phyloP scores from a whole-genome alignment of 2,113 vertebrate species.

The Catagonus wagneri region DNA sequence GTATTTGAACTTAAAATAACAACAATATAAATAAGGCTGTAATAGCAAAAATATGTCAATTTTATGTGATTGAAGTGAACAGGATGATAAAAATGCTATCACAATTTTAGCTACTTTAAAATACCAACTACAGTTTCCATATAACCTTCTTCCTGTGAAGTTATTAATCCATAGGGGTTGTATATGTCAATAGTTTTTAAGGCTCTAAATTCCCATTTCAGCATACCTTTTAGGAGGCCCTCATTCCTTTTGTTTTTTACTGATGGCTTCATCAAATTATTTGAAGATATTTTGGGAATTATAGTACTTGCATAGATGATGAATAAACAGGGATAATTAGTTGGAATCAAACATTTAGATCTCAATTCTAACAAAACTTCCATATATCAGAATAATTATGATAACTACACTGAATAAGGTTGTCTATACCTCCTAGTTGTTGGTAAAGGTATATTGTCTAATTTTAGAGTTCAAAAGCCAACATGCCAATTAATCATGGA shows the following conservation, averaged over 20 bases:
- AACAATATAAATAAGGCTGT: neutral
- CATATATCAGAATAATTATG: neutral
- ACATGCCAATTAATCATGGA: neutral
- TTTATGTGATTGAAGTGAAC: neutral
- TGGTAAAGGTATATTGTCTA: neutral
- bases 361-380: neutral
- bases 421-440: neutral
- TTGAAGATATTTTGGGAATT: neutral
- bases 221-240: neutral
- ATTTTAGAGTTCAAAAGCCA: neutral
- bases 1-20: neutral
- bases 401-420: neutral
- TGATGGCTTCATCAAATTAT: neutral
- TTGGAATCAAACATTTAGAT: conserved; percentile 11
- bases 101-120: neutral
- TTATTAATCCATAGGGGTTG: neutral
- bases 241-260: neutral
- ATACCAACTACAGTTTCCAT: neutral
- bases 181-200: neutral
- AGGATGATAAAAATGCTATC: neutral
- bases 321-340: neutral
- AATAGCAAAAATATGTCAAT: neutral
- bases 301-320: neutral
- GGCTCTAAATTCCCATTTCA: neutral
- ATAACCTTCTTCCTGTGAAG: neutral